These are phyloP conservation scores for Sphaerophoria rueppellii DNA, from an alignment of 2,888 invertebrate species.

Conservation along the genomic window DNA sequence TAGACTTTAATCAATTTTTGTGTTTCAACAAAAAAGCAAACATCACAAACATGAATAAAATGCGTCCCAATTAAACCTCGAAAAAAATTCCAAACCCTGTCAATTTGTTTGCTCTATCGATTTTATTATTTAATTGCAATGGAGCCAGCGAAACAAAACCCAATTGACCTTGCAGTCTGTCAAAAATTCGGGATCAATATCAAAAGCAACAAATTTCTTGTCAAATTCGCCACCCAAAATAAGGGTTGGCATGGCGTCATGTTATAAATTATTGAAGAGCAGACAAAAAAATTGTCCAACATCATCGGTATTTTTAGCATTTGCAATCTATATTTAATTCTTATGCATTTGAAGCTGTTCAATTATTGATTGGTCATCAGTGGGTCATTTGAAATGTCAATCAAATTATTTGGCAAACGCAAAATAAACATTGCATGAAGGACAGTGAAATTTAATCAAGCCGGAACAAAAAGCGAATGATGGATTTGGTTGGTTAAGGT, in stretches of 20 bases:
- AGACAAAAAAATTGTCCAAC: slow-evolving; percentile 19
- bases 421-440: too few relatives aligned
- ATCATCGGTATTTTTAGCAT: slow-evolving; percentile 68
- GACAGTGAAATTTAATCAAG: too few relatives aligned
- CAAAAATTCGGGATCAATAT: slow-evolving; percentile 13
- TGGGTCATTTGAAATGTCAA: slow-evolving; percentile 71
- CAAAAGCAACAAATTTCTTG: background rate
- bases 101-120: background rate
- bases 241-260: slow-evolving; percentile 7
- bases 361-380: slow-evolving; percentile 45
- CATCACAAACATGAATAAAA: background rate
- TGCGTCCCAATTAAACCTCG: background rate
- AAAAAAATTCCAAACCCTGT: slow-evolving; percentile 10
- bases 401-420: slow-evolving; percentile 29
- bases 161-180: slow-evolving; percentile 49
- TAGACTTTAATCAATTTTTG: background rate
- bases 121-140: slow-evolving; percentile 3
- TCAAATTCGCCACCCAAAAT: slow-evolving; percentile 14
- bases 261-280: background rate
- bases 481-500: too few relatives aligned
- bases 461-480: too few relatives aligned
- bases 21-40: background rate
- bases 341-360: slow-evolving; percentile 52
- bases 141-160: slow-evolving; percentile 18
- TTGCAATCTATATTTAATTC: slow-evolving; percentile 63